Percentiles rank a stretch among this genome's conserved stretches.
Conservation (phyloP, 1,140 invertebrate species). For the Drosophila saltans region DNA sequence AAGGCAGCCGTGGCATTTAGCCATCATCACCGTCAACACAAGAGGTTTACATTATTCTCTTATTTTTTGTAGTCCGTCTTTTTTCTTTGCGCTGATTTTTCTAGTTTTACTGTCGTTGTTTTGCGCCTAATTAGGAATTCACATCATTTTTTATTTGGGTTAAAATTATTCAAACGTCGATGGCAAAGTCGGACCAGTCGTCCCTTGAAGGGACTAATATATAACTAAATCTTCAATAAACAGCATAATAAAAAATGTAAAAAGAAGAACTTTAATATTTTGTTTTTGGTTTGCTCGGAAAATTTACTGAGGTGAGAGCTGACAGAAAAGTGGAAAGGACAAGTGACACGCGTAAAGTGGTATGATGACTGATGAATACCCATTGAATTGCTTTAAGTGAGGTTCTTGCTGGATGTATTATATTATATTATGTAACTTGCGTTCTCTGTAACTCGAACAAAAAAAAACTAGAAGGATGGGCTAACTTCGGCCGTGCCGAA, state of each 20-base stretch:
- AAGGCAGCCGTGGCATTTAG: slow-evolving; percentile 74
- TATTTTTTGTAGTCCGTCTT: slow-evolving; percentile 1
- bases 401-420: too few species aligned
- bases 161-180: slow-evolving; percentile 82
- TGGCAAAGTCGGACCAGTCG: slow-evolving; percentile 14
- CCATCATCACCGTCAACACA: slow-evolving; percentile 71
- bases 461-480: too few species aligned
- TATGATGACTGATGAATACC: background rate
- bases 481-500: too few species aligned
- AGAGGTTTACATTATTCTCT: slow-evolving; percentile 14
- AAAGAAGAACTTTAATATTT: background rate
- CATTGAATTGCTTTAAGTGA: background rate
- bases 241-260: background rate
- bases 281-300: slow-evolving; percentile 18
- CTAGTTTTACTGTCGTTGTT: slow-evolving; percentile 26
- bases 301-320: slow-evolving; percentile 33
- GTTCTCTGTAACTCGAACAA: too few species aligned
- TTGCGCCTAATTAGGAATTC: slow-evolving; percentile 81
- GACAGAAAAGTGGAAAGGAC: background rate
- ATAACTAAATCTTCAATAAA: slow-evolving; percentile 51
- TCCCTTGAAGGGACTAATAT: slow-evolving; percentile 35
- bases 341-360: too few species aligned
- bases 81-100: slow-evolving; percentile 60
- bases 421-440: too few species aligned
- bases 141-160: slow-evolving; percentile 83